Conservation (phyloP, 2,797 vertebrate genomes). For the Aulostomus chinensis region DNA sequence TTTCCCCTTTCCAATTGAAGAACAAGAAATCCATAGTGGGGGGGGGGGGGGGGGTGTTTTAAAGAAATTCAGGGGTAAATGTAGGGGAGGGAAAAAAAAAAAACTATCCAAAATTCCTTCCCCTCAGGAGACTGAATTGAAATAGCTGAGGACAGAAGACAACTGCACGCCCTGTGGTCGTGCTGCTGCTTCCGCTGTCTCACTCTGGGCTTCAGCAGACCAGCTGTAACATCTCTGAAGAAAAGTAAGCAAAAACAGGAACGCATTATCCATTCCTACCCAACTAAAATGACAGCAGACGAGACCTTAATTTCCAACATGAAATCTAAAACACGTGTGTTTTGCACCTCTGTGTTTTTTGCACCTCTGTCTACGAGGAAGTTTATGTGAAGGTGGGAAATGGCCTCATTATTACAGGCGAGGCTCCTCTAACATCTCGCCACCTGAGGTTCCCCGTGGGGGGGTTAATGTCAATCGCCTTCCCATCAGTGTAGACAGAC, state of each 20-base stretch:
- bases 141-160: conserved; percentile 30
- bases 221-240: conserved; percentile 10
- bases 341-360: not conserved
- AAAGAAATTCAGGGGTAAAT: conserved; percentile 15
- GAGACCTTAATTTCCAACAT: conserved; percentile 2
- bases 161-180: conserved; percentile 33
- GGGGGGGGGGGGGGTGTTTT: too few relatives aligned
- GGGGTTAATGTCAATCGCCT: conserved; percentile 50
- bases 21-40: conserved; percentile 6
- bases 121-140: conserved; percentile 28
- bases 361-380: conserved; percentile 11
- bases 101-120: not conserved
- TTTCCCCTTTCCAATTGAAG: conserved; percentile 5
- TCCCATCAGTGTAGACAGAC: conserved; percentile 26
- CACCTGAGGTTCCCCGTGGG: conserved; percentile 52
- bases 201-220: conserved; percentile 12
- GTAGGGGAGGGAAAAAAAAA: too few relatives aligned
- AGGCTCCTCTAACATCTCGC: conserved; percentile 33
- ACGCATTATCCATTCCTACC: conserved; percentile 21
- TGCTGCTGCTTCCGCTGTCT: conserved; percentile 33
- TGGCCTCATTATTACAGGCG: conserved; percentile 50
- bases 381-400: conserved; percentile 28
- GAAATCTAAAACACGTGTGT: not conserved
- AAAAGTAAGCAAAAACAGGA: conserved; percentile 17
- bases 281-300: not conserved